Evolutionary conservation across 37 sponge, comb jelly and placozoan genomes (phyloP).

Genomic region (Amphimedon queenslandica): DNA sequence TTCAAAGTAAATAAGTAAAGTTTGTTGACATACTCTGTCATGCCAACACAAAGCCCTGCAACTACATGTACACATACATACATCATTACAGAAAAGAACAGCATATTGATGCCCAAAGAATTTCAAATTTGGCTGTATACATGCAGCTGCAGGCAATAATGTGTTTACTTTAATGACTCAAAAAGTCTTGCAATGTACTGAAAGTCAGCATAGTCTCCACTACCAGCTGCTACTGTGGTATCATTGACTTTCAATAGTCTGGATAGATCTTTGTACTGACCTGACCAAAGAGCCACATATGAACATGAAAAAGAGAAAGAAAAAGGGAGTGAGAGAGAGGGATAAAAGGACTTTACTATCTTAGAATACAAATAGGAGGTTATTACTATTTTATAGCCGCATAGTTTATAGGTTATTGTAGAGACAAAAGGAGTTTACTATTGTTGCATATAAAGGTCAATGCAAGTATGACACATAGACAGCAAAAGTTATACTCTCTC

Average conservation of each 20-base stretch:
- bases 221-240: slow-evolving; percentile 66
- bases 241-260: slow-evolving; percentile 83
- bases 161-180: neutral
- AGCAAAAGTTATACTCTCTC: neutral
- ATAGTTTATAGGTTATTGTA: no score
- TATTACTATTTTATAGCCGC: no score
- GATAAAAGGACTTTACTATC: no score
- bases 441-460: no score
- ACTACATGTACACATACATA: neutral
- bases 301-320: no score
- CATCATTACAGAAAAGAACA: neutral
- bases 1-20: no score
- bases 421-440: no score
- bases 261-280: slow-evolving; percentile 71
- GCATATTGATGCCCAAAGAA: neutral
- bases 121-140: neutral
- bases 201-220: slow-evolving; percentile 92
- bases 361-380: no score
- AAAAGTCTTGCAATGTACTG: slow-evolving; percentile 65
- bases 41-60: no score
- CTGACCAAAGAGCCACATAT: slow-evolving; percentile 89
- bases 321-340: no score
- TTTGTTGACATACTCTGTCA: no score
- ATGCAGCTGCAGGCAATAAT: neutral
- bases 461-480: no score